Evolutionary conservation across 1,140 invertebrate species (phyloP), one percentile per base, ranked within the genome.

Genomic region (Trichonephila clavipes): DNA sequence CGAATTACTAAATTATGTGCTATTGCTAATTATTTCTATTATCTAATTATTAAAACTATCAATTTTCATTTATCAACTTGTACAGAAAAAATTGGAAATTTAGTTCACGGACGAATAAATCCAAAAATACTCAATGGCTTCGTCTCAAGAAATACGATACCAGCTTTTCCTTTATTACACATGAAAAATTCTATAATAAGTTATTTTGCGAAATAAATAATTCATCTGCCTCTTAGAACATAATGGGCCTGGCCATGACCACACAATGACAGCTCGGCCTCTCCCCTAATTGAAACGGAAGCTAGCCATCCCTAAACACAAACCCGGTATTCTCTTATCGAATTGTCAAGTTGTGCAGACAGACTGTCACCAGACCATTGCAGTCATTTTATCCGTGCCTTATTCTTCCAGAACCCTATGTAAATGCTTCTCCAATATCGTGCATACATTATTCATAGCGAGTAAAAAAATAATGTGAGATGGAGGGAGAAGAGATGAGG

Each of bases 391-490:
- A 92, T 64, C 66, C 82, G 44, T 51, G 24, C 90, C 87, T 88
- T 72, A 7, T 12, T 21, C 88, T 14, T 14, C n/a, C 40, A 85
- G 51, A 44, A 58, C 44, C 64, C 64, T 34, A 88, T 88, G 85
- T 64, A 82, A 93, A 88, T 88, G 64, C 92, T 62, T 81, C 92
- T 93, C 92, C 92, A 93, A 93, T 93, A 93, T n/a, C 92, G 62
- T 81, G 86, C 92, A 88, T 93, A 93, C 92, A 93, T 93, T 93
- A 93, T 93, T 93, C 92, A 93, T 93, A 82, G 5, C 90, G 28
- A 85, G 83, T 34, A 61, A 72, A 72, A 72, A 66, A 83, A 51
- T 51, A 51, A 51, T 51, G 6, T 51, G 44, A 51, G 28, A 61
- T 66, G n/a, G 40, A 40, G 7, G 44, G n/a, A 24, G 69, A 40